These are phyloP conservation scores for Cirrhinus molitorella DNA, from an alignment of 2,797 vertebrate genomes.

Conservation along the genomic window DNA sequence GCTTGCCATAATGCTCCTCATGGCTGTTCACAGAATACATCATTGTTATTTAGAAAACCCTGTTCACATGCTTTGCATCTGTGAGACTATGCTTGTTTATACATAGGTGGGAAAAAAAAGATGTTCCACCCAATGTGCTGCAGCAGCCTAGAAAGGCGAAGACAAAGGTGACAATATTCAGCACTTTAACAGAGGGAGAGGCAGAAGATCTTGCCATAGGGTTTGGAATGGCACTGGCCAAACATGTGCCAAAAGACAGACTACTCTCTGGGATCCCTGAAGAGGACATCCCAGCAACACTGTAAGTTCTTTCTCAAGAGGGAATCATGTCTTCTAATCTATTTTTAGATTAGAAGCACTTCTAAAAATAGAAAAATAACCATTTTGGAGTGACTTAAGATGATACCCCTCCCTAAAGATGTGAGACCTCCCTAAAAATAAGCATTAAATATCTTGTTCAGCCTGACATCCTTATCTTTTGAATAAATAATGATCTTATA, in stretches of 20 bases:
- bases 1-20: too few relatives aligned
- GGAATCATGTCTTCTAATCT: not conserved
- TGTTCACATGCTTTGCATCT: not conserved
- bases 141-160: not conserved
- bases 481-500: too few relatives aligned
- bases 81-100: not conserved
- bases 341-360: not conserved
- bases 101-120: not conserved
- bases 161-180: not conserved
- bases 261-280: not conserved
- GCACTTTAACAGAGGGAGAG: slow-evolving; percentile 5
- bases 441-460: too few relatives aligned
- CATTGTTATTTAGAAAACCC: too few relatives aligned
- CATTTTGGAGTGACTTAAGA: too few relatives aligned
- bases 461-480: too few relatives aligned
- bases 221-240: not conserved
- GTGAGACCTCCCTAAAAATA: too few relatives aligned
- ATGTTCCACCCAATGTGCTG: not conserved
- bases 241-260: slow-evolving; percentile 4
- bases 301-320: not conserved
- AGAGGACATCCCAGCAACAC: slow-evolving; percentile 12
- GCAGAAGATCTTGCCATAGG: not conserved
- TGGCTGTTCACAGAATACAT: too few relatives aligned
- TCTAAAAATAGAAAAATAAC: not conserved
- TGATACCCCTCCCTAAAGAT: too few relatives aligned